A percentile compares a stretch with the other conserved stretches of the same genome.
phyloP scores from a whole-genome alignment of 2,797 vertebrate genomes.

The Microcaecilia unicolor region DNA sequence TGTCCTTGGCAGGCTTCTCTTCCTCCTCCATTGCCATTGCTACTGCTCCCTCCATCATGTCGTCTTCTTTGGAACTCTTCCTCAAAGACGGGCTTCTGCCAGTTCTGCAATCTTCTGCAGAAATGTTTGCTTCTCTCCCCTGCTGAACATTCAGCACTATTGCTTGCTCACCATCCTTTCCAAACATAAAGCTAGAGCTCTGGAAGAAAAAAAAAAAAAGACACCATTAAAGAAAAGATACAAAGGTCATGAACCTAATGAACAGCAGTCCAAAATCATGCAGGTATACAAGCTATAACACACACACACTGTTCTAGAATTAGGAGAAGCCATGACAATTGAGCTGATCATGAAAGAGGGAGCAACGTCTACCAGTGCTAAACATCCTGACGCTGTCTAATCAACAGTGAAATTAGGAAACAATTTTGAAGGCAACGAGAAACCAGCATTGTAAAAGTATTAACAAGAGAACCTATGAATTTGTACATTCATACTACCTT shows the following conservation, averaged over 20 bases:
- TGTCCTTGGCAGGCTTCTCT: slow-evolving; percentile 49
- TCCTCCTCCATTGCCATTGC: slow-evolving; percentile 41
- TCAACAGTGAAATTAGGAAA: too few relatives aligned
- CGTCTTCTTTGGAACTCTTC: slow-evolving; percentile 49
- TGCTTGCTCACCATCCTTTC: slow-evolving; percentile 49
- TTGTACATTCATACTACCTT: too few relatives aligned
- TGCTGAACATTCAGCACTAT: slow-evolving; percentile 47
- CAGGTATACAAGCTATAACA: too few relatives aligned
- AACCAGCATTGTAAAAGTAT: too few relatives aligned
- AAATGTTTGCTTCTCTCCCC: slow-evolving; percentile 59
- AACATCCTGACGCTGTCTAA: too few relatives aligned
- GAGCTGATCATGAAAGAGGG: too few relatives aligned
- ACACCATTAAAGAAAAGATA: not conserved
- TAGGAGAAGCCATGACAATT: too few relatives aligned
- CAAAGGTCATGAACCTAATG: not conserved
- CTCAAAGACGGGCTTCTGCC: slow-evolving; percentile 43
- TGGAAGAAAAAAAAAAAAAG: slow-evolving; percentile 38
- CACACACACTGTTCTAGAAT: too few relatives aligned
- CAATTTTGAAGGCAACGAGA: too few relatives aligned
- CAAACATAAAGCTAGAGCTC: slow-evolving; percentile 52
- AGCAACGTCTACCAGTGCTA: too few relatives aligned
- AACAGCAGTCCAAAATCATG: too few relatives aligned
- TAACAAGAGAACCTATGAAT: too few relatives aligned
- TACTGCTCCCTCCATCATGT: slow-evolving; percentile 38
- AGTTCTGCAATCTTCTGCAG: slow-evolving; percentile 50